Base-by-base conservation (phyloP, 2,113 vertebrate species). In the Corythornis madagascariensis region DNA sequence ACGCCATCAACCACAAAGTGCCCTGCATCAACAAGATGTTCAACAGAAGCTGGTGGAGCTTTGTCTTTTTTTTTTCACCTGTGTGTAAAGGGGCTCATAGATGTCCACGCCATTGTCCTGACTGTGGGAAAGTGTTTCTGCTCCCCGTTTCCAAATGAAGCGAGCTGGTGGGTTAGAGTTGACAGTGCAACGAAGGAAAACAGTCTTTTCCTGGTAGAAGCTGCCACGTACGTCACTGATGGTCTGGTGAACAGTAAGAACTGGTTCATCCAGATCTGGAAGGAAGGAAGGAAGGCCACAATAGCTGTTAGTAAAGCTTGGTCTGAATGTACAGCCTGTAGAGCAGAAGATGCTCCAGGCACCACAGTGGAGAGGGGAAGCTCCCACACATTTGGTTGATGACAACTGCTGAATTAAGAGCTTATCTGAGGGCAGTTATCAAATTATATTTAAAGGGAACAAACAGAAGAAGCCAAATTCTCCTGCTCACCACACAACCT, bases 171-270 rank as follows among this genome's bases (percentile, higher is more conserved):
- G 99, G 97, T 99, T 99, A 95, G 99, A 99, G 98, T 99, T 99
- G 94, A 99, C 99, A 0, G 99, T 99, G 90, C 99, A 99, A 81
- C 99, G 99, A 35, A 99, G 98, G 93, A 99, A 99, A 91, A 99
- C 99, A 0, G 99, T 99, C 97, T 99, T 99, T 97, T 99, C 99
- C 95, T 99, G 99, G 96, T 99, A 99, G 97, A 99, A 99, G 95
- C 98, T 99, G 75, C 99, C 99, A 3, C 99, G 98, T 7, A 99
- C 99, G 6, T 99, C 99, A 0, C 99, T 99, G 95, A 99, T 99
- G 12, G 99, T 99, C 98, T 99, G 99, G 93, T 99, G 99, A 53
- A 99, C 97, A 2, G 99, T 99, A 94, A 99, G 98, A 92, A 99
- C 93, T 1, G 99, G 99, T 45, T 98, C 98, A 35, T 99, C 99